These are phyloP conservation scores for Erythrolamprus reginae DNA, from an alignment of 2,113 vertebrate genomes.

Conservation along the genomic window DNA sequence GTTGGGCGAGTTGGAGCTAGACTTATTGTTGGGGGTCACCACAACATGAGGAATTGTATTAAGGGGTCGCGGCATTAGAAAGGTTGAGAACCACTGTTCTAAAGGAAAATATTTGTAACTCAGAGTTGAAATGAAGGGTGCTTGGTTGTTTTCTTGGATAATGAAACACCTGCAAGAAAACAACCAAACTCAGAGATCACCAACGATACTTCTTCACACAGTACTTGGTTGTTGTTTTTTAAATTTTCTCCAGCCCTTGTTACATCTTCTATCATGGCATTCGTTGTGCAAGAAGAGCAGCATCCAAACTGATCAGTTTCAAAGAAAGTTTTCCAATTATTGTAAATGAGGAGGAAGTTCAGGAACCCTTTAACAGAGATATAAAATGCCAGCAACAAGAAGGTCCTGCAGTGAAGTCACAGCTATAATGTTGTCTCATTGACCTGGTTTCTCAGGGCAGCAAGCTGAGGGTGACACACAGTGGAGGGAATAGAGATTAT, in stretches of 20 bases:
- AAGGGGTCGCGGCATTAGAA: too few species aligned
- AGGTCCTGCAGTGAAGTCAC: background rate
- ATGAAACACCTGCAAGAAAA: background rate
- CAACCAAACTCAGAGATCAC: background rate
- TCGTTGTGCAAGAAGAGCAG: background rate
- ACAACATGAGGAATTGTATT: too few species aligned
- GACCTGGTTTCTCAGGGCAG: background rate
- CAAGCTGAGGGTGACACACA: background rate
- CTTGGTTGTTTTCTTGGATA: background rate
- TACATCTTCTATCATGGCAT: background rate
- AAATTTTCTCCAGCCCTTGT: background rate
- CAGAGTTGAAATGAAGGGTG: background rate
- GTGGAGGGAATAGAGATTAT: background rate
- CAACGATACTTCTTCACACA: background rate
- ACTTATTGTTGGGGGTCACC: too few species aligned
- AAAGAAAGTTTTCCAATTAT: background rate
- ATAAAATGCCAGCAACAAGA: background rate
- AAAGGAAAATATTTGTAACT: background rate
- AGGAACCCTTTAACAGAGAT: background rate
- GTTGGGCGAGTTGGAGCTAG: too few species aligned
- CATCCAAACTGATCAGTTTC: background rate
- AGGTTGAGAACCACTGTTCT: too few species aligned
- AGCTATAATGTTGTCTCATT: background rate
- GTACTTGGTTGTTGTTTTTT: background rate
- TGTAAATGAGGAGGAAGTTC: background rate